These are phyloP conservation scores for Sisor rabdophorus DNA, from an alignment of 2,113 vertebrate species.

Conservation along the genomic window DNA sequence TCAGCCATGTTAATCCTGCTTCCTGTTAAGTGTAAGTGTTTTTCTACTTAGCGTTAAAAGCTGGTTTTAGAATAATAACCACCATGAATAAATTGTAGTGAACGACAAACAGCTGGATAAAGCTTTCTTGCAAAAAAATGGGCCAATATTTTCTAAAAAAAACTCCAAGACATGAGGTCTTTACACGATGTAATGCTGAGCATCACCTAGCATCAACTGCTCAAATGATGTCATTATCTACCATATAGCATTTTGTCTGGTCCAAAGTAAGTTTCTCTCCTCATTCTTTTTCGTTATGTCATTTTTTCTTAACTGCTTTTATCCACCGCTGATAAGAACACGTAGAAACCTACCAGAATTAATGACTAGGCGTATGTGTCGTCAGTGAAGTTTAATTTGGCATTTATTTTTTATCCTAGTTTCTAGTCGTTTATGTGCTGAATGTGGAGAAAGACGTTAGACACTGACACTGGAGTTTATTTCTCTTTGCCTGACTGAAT, in stretches of 20 bases:
- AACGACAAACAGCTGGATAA: too few species aligned
- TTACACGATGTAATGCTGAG: too few species aligned
- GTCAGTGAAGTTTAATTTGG: conserved; percentile 44
- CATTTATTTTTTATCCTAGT: conserved; percentile 33
- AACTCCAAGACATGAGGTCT: too few species aligned
- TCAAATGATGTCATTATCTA: conserved; percentile 22
- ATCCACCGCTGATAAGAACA: background rate
- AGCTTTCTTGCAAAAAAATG: too few species aligned
- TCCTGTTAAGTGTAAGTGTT: too few species aligned
- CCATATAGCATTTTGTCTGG: background rate
- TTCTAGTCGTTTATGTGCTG: conserved; percentile 1
- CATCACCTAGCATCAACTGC: conserved; percentile 25
- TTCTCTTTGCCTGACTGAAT: conserved; percentile 23
- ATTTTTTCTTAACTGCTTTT: background rate
- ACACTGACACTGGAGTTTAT: conserved; percentile 25
- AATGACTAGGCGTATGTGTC: conserved; percentile 22
- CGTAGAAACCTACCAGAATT: conserved; percentile 18
- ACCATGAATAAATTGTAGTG: too few species aligned
- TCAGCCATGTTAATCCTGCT: too few species aligned
- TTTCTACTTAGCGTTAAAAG: too few species aligned
- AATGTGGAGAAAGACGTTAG: background rate
- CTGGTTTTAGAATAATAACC: too few species aligned
- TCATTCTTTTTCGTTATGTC: background rate
- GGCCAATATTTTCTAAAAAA: too few species aligned
- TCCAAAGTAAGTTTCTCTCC: too few species aligned